phyloP scores from a whole-genome alignment of 35 echinoderm and acorn worm genomes.

The Ophiothrix spiculata region DNA sequence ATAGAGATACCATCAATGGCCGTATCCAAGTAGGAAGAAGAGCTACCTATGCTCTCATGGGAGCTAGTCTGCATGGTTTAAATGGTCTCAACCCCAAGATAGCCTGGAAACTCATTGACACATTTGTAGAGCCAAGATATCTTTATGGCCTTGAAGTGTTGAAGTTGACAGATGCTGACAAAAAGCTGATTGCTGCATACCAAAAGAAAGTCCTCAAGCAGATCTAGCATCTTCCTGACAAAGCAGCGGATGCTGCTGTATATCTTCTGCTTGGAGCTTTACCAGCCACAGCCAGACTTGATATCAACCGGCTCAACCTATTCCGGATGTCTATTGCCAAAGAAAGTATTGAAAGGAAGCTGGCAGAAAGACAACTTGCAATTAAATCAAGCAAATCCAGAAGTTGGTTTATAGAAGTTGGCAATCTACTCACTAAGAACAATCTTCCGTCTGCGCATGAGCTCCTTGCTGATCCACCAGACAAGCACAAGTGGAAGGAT shows the following conservation, averaged over 20 bases:
- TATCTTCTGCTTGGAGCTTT: too few species aligned
- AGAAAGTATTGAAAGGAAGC: not conserved
- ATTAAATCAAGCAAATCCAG: not conserved
- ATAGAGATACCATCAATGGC: too few species aligned
- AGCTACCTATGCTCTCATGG: too few species aligned
- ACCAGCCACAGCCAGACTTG: too few species aligned
- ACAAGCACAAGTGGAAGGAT: not conserved
- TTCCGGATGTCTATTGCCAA: too few species aligned
- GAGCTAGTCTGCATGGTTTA: not conserved
- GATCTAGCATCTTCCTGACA: not conserved
- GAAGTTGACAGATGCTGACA: not conserved
- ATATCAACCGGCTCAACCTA: too few species aligned
- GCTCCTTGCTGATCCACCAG: not conserved
- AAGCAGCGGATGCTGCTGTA: not conserved
- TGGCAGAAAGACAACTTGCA: not conserved
- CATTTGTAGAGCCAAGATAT: not conserved
- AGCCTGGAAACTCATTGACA: not conserved
- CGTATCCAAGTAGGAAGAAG: too few species aligned
- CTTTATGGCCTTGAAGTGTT: not conserved
- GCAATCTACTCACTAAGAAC: not conserved
- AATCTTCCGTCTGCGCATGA: not conserved
- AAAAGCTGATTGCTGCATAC: not conserved
- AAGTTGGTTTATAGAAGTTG: not conserved
- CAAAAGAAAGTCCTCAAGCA: not conserved
- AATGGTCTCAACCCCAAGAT: not conserved